Base-by-base conservation (phyloP, 2,797 vertebrate species). In the Hippopotamyrus pictus region DNA sequence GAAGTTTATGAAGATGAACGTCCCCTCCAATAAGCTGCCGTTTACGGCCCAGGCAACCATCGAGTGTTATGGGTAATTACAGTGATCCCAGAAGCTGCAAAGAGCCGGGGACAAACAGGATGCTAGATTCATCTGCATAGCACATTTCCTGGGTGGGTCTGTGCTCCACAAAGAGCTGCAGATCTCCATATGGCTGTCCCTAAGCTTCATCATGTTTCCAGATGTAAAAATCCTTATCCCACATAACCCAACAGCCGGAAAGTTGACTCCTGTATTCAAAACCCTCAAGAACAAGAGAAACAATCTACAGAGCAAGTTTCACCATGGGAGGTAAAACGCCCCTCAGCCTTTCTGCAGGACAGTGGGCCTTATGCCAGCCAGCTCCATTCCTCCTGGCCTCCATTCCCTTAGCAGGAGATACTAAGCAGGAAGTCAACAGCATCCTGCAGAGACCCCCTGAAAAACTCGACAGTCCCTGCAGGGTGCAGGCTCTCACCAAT, bases 11-110 rank as follows among this genome's bases (percentile, higher is more conserved):
- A 37, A 82, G 79, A 54, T 79, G 54, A 90, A 88, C 62, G 86
- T 69, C 91, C 88, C 82, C 86, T 90, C 90, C 29, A 54, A 50
- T 82, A 14, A 88, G 79, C 46, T 53, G 69, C 9, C 89, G 65
- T 90, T 90, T 73, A 0, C 54, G 37, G 86, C 73, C 90, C 19
- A 14, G 87, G 59, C 90, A 4, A 22, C 79, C 89, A 41, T 11
- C 7, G 88, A 48, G 4, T 89, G 86, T 86, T 88, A 17, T 90
- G 87, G 65, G 65, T 84, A 92, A 90, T 65, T 76, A 89, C 69
- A 41, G 51, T 89, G 88, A 65, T 90, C 88, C 88, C 69, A 22
- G 29, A 22, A 37, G 76, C 69, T 62, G 86, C 46, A 59, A 59
- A 57, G 54, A 59, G 2, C 48, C 19, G 6, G 33, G 51, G 33